phyloP scores from a whole-genome alignment of 2,113 vertebrate genomes.

The Narcine bancroftii region DNA sequence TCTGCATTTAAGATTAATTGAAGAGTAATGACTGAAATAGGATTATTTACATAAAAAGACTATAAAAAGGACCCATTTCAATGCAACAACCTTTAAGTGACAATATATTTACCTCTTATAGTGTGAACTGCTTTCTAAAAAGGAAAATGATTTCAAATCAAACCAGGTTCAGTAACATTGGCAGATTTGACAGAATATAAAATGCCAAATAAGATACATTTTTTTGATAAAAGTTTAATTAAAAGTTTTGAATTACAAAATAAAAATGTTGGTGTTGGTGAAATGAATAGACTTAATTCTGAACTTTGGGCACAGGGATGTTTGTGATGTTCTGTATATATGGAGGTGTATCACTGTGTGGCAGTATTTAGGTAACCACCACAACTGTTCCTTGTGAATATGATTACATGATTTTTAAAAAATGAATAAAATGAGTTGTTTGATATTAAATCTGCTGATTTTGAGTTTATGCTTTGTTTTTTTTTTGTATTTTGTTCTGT shows the following conservation, averaged over 20 bases:
- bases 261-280: background rate
- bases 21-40: background rate
- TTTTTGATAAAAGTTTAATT: background rate
- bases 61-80: background rate
- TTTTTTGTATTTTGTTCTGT: background rate
- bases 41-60: background rate
- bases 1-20: background rate
- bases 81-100: background rate
- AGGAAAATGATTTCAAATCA: background rate
- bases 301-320: background rate
- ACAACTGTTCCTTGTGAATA: background rate
- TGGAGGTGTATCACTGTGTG: background rate
- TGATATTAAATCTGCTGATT: conserved; percentile 8
- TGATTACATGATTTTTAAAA: background rate
- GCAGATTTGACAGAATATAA: background rate
- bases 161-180: background rate
- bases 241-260: background rate
- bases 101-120: background rate
- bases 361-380: background rate
- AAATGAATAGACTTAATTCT: background rate
- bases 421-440: background rate
- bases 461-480: background rate
- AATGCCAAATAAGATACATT: background rate
- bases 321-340: background rate
- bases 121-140: background rate